Evolutionary conservation across 2,113 vertebrate species (phyloP), one percentile per base, ranked within the genome.

Genomic region (Malurus cyaneus): DNA sequence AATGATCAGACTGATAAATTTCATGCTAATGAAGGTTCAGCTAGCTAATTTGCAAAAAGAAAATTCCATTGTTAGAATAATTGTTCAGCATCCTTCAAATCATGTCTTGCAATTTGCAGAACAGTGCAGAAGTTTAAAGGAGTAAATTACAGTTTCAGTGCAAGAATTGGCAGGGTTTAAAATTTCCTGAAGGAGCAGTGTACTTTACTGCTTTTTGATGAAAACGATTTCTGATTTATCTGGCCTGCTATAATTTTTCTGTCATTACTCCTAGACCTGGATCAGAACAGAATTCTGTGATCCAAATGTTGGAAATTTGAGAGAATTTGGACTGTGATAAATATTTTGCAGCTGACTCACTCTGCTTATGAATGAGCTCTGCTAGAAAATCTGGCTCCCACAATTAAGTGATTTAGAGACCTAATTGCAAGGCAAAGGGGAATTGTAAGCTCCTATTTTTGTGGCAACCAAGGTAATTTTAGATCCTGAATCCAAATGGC

Each of bases 311-410:
- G 62, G 44, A 77, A 91, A 93, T 90, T 6, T 67, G 79, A 80
- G 67, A 47, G 89, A 94, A 86, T 85, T 96, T 94, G 88, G 95
- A 88, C 76, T 49, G 62, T 73, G 76, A 94, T 89, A 92, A 93
- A 94, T 95, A 93, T 96, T 95, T 97, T 88, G 88, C 92, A 96
- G 93, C 93, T 97, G 96, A 52, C 76, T 96, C 34, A 60, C 44
- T 92, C 74, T 88, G 70, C 70, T 92, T 94, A 50, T 93, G 79
- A 96, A 93, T 93, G 94, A 94, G 70, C 85, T 94, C 70, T 0
- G 8, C 71, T 92, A 82, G 66, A 96, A 93, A 96, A 93, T 94
- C 91, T 96, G 96, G 91, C 94, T 93, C 80, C 80, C 52, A 71
- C 64, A 83, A 60, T 88, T 84, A 92, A 92, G 62, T 84, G 88